Evolutionary conservation across 1,140 invertebrate genomes (phyloP).

Genomic region (Cephus cinctus): DNA sequence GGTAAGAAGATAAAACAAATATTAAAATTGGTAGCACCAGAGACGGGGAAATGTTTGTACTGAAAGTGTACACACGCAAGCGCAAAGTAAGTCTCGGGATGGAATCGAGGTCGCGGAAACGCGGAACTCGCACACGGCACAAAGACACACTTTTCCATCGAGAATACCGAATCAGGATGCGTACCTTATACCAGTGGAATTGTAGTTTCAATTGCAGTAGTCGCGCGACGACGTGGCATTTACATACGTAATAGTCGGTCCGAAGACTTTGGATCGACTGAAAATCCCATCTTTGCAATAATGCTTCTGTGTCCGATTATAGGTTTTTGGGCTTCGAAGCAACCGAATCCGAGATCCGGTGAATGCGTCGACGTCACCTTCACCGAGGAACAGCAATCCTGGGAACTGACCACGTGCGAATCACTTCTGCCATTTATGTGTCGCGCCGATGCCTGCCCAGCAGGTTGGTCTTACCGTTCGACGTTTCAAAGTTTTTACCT

Average conservation of each 20-base stretch:
- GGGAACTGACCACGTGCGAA: conserved; percentile 92
- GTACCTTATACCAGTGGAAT: too few species aligned
- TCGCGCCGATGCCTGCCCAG: conserved; percentile 84
- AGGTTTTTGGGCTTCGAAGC: conserved; percentile 85
- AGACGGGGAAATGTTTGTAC: too few species aligned
- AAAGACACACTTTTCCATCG: conserved; percentile 54
- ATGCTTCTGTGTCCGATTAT: conserved; percentile 16
- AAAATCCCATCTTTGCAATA: neutral
- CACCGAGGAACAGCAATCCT: conserved; percentile 80
- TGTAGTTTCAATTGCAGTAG: conserved; percentile 37
- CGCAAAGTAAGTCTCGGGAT: conserved; percentile 3
- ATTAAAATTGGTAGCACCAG: too few species aligned
- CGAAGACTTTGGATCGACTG: conserved; percentile 4
- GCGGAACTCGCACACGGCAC: conserved; percentile 49
- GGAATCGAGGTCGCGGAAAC: conserved; percentile 50
- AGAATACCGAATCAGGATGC: too few species aligned
- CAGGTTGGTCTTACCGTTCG: conserved; percentile 60
- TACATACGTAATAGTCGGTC: conserved; percentile 23
- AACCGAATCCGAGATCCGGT: conserved; percentile 82
- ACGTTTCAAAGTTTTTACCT: conserved; percentile 2
- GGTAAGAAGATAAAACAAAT: conserved; percentile 60
- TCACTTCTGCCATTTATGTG: conserved; percentile 93
- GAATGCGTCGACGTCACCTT: conserved; percentile 84
- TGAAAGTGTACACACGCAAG: too few species aligned
- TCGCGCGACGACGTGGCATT: conserved; percentile 26